These are phyloP conservation scores for Podarcis muralis DNA, from an alignment of 2,113 vertebrate genomes.

Conservation along the genomic window DNA sequence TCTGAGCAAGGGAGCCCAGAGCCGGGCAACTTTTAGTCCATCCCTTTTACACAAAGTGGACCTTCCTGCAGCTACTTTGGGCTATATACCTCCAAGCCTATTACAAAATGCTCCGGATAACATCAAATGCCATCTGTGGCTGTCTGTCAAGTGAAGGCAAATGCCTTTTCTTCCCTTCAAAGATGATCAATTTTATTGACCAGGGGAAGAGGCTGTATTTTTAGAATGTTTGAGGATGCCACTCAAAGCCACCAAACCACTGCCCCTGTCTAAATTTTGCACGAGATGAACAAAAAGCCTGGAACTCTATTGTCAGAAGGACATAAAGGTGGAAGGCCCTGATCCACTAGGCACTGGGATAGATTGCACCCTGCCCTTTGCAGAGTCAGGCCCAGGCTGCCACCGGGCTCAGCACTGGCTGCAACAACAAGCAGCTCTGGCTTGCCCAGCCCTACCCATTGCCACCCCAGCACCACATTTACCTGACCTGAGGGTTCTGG, in stretches of 20 bases:
- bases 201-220: neutral
- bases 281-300: neutral
- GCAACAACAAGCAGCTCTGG: too few relatives aligned
- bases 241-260: neutral
- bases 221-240: neutral
- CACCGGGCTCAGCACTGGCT: too few relatives aligned
- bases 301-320: neutral
- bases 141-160: neutral
- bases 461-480: too few relatives aligned
- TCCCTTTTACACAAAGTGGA: too few relatives aligned
- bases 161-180: neutral
- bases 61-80: neutral
- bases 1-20: too few relatives aligned
- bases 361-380: too few relatives aligned
- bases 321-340: too few relatives aligned
- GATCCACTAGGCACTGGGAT: too few relatives aligned
- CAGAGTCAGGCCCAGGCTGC: too few relatives aligned
- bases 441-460: too few relatives aligned
- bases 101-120: neutral
- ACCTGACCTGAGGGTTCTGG: too few relatives aligned
- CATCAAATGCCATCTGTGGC: neutral
- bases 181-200: neutral
- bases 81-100: neutral
- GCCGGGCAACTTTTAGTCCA: too few relatives aligned
- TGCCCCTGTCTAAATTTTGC: neutral